Percentiles rank a stretch among this genome's conserved stretches.
Evolutionary conservation across 2,797 vertebrate species (phyloP).

Genomic region (Syngnathus rostellatus): DNA sequence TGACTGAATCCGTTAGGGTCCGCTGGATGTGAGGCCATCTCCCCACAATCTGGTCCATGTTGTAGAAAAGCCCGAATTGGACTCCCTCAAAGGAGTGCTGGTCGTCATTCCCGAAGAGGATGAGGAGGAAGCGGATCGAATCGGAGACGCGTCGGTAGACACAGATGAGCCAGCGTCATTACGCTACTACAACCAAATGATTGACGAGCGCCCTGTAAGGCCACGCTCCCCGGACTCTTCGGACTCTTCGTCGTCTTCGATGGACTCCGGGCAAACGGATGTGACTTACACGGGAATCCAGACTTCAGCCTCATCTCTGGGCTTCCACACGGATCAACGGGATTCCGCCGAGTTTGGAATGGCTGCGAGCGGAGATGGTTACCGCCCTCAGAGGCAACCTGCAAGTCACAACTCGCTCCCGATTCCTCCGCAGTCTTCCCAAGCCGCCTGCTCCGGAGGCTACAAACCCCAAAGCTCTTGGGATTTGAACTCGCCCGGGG

Average conservation of each 20-base stretch:
- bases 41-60: constrained; percentile 87
- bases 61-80: constrained; percentile 67
- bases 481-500: constrained; percentile 72
- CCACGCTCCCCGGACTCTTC: constrained; percentile 56
- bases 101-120: constrained; percentile 66
- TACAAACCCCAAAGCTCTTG: constrained; percentile 87
- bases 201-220: constrained; percentile 69
- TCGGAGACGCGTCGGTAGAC: constrained; percentile 51
- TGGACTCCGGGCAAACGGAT: constrained; percentile 70
- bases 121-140: constrained; percentile 49
- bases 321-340: constrained; percentile 65
- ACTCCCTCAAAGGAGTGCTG: constrained; percentile 61
- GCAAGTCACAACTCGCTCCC: constrained; percentile 55
- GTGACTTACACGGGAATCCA: constrained; percentile 91
- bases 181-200: constrained; percentile 70
- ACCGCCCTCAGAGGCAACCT: constrained; percentile 61
- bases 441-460: constrained; percentile 51
- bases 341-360: constrained; percentile 60
- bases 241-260: constrained; percentile 71
- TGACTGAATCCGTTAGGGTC: constrained; percentile 49
- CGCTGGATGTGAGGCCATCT: constrained; percentile 83
- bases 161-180: constrained; percentile 62
- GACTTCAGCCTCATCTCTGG: constrained; percentile 69
- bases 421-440: constrained; percentile 21
- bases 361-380: constrained; percentile 46